Evolutionary conservation across 2,797 vertebrate species (phyloP), one percentile per base, ranked within the genome.

Genomic region (Antennarius maculatus): DNA sequence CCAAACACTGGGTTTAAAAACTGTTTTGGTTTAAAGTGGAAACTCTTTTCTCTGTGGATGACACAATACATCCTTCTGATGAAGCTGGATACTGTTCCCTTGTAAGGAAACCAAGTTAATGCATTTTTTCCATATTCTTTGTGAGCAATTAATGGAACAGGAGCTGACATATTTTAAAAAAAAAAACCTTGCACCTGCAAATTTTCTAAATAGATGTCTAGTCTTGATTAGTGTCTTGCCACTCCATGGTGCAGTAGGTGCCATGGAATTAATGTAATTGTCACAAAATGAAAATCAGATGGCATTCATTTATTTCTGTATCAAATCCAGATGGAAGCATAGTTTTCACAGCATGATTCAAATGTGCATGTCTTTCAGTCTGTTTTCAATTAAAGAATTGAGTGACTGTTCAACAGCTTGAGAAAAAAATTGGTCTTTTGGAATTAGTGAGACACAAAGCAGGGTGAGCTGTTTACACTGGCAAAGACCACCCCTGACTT

Each of bases 271-370:
- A 76, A 86, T 82, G 85, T 78, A 76, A 86, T 86, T 84, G 85
- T 90, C 89, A 63, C 79, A 75, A 88, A 89, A 88, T 82, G 69
- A 85, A 73, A 81, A 73, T 90, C 86, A 90, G 68, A 81, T 91
- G 86, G 81, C 31, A 49, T 89, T 87, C 70, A 85, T 90, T 83
- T 86, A 74, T 78, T 41, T 41, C 37, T 39, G 86, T 77, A 92
- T 92, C 76, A 81, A 82, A 80, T 73, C 84, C 89, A 93, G 87
- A 90, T 91, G 91, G 88, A 86, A 76, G 62, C 64, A 85, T 89
- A 89, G 91, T 91, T 91, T 87, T 77, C 79, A 58, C 81, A 64
- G 76, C 78, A 45, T 85, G 88, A 90, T 85, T 83, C 83, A 74
- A 91, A 88, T 86, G 90, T 90, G 71, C 74, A 88, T 86, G 75